Base-by-base conservation (phyloP, 2,888 invertebrate genomes). In the Pristionchus maxplancki region DNA sequence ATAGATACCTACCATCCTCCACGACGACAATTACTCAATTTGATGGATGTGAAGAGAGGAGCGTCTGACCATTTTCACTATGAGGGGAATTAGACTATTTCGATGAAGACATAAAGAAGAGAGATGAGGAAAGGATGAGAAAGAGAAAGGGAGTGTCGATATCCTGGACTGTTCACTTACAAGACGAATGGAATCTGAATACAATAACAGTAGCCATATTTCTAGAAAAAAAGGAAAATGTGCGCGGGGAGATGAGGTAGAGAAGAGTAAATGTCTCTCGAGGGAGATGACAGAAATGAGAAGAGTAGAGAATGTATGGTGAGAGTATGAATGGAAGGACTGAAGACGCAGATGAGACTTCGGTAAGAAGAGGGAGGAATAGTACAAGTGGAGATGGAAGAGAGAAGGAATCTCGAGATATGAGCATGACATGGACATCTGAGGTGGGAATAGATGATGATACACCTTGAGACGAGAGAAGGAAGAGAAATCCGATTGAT, bases 261-360 rank as follows among this genome's bases (percentile, higher is more conserved):
- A 44, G 78, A 34, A 78, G 44, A 78, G 78, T n/a, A 78, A 44
- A 78, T 78, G 78, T 78, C 44, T 78, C 78, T 78, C 78, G 37
- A 44, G 78, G 78, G 78, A 78, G 37, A 78, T 78, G 78, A 78
- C 44, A n/a, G 44, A 78, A 78, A 78, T 78, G 78, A 78, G 71
- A 74, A 40, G 37, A 37, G 71, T 71, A 71, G 67, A 71, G 78
- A 4, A 78, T 78, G 17, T 24, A 44, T 44, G 11, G 78, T 15
- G 71, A 17, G 34, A 58, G 58, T 58, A 58, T 58, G 24, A 58
- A 58, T 58, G 37, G 71, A 78, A 40, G 78, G 78, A 78, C n/a
- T 78, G 44, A 40, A 44, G 74, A 67, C 2, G 17, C 44, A 78
- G 78, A 78, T 44, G 44, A 48, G n/a, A 74, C 74, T 40, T 20